Conservation (phyloP, 1,140 invertebrate species). For the Drosophila kohkoa region DNA sequence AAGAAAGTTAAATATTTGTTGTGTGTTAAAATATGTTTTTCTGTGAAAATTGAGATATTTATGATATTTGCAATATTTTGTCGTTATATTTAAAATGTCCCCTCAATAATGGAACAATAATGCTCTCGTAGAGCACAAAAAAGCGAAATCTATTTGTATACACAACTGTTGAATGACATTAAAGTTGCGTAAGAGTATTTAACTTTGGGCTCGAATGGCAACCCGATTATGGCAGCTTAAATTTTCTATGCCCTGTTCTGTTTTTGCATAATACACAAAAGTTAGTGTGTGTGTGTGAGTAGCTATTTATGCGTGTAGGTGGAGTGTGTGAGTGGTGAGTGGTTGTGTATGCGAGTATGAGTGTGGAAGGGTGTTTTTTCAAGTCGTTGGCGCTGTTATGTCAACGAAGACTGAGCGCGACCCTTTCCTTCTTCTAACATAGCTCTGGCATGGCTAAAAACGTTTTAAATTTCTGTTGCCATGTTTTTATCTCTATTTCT, state of each 20-base stretch:
- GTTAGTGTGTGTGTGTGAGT: background rate
- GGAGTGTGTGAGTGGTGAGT: background rate
- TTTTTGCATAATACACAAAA: constrained; percentile 1
- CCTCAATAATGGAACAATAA: too few relatives aligned
- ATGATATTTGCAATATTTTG: too few relatives aligned
- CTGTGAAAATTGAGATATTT: too few relatives aligned
- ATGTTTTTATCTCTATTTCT: constrained; percentile 59
- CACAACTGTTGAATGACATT: background rate
- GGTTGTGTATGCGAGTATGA: background rate
- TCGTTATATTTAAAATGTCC: too few relatives aligned
- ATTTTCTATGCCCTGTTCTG: background rate
- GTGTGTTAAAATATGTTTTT: too few relatives aligned
- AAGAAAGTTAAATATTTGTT: too few relatives aligned
- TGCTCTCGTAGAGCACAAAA: too few relatives aligned
- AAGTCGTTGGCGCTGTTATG: constrained; percentile 42
- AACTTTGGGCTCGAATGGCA: background rate
- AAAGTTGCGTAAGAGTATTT: constrained; percentile 4
- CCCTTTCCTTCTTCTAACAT: constrained; percentile 20
- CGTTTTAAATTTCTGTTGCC: constrained; percentile 63
- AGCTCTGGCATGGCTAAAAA: constrained; percentile 29
- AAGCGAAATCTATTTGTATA: background rate
- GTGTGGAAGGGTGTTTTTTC: constrained; percentile 29
- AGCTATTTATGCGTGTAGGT: constrained; percentile 6
- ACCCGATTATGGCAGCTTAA: background rate
- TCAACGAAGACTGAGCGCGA: constrained; percentile 50